Conservation (phyloP, 1,140 invertebrate species). For the Hetaerina americana region DNA sequence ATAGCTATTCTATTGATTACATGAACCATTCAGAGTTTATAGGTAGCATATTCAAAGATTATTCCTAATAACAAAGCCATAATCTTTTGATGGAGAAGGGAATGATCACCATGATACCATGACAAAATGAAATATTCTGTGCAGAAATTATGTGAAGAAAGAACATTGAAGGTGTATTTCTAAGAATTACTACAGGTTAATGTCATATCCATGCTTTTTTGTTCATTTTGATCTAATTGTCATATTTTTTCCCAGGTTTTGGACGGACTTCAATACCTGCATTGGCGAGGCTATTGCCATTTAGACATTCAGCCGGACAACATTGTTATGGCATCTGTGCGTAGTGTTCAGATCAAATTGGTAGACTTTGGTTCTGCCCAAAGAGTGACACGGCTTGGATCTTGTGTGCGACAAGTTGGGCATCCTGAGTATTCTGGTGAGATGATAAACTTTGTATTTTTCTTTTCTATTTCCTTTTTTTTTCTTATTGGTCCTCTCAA, state of each 20-base stretch:
- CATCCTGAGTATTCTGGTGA: background rate
- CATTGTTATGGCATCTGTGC: constrained; percentile 81
- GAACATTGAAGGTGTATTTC: too few species aligned
- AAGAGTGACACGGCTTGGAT: constrained; percentile 63
- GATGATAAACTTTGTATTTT: constrained; percentile 5
- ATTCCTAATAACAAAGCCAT: background rate
- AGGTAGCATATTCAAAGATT: too few species aligned
- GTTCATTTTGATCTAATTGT: too few species aligned
- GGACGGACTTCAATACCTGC: constrained; percentile 81
- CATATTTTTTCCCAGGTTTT: constrained; percentile 41
- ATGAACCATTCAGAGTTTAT: too few species aligned
- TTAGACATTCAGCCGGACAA: constrained; percentile 93
- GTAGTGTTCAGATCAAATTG: constrained; percentile 78
- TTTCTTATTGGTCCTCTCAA: too few species aligned
- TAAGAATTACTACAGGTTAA: too few species aligned
- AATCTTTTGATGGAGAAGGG: too few species aligned
- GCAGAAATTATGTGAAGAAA: too few species aligned
- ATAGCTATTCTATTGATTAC: too few species aligned
- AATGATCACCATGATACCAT: too few species aligned
- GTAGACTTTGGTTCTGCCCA: constrained; percentile 81
- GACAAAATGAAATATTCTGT: too few species aligned
- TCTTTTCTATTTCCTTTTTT: background rate
- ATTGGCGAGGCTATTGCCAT: constrained; percentile 84
- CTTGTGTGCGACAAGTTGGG: constrained; percentile 40
- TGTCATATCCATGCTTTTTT: too few species aligned